These are phyloP conservation scores for Astyanax mexicanus DNA, from an alignment of 2,797 vertebrate species.

Conservation along the genomic window DNA sequence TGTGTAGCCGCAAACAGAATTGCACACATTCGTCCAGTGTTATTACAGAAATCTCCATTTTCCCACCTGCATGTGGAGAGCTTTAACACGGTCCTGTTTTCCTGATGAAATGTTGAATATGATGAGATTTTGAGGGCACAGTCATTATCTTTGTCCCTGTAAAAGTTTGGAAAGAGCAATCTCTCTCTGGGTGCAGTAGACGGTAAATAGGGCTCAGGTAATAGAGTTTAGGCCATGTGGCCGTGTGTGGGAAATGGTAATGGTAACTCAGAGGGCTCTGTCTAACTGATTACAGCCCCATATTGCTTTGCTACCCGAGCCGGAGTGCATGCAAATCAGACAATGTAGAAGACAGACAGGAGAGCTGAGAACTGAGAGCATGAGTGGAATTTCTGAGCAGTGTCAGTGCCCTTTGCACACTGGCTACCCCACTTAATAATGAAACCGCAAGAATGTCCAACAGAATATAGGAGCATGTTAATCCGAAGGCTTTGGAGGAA, in stretches of 20 bases:
- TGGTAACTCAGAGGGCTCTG: conserved; percentile 22
- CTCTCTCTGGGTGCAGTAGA: conserved; percentile 18
- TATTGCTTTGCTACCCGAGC: conserved; percentile 4
- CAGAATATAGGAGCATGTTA: conserved; percentile 3
- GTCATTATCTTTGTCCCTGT: conserved; percentile 12
- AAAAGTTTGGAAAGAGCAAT: conserved; percentile 20
- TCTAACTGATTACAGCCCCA: conserved; percentile 27
- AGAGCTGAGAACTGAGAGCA: conserved; percentile 6
- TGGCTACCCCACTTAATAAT: conserved; percentile 8
- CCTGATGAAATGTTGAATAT: conserved; percentile 29
- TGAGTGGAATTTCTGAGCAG: conserved; percentile 16
- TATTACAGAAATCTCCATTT: conserved; percentile 36
- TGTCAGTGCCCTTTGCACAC: not conserved
- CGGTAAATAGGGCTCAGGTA: conserved; percentile 43
- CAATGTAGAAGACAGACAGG: not conserved
- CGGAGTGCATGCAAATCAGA: conserved; percentile 10
- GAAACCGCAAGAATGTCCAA: conserved; percentile 7
- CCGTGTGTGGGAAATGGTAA: conserved; percentile 21
- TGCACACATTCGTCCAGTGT: not conserved
- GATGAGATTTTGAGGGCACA: conserved; percentile 30
- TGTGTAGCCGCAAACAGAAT: not conserved
- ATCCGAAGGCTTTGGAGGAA: not conserved
- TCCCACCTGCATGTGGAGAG: not conserved
- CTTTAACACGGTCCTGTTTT: conserved; percentile 12
- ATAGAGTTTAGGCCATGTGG: conserved; percentile 30